Evolutionary conservation across 2,113 vertebrate genomes (phyloP).

Genomic region (Diphyllodes magnificus): DNA sequence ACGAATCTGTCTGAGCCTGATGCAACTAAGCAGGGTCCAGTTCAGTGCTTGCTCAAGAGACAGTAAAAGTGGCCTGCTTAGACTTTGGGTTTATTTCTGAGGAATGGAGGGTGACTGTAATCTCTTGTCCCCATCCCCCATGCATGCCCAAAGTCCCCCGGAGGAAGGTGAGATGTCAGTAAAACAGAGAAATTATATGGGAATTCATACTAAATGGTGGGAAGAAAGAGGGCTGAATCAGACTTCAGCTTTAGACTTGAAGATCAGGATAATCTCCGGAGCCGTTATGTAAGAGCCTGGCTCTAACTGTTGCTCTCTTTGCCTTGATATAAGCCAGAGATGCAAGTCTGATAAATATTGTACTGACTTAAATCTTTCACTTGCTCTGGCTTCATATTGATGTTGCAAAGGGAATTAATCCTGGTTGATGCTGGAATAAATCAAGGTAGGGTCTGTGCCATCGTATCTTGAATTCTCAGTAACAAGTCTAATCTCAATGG

Average conservation of each 20-base stretch:
- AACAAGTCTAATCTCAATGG: neutral
- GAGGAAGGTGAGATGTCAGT: neutral
- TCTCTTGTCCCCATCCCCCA: neutral
- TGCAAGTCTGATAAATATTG: neutral
- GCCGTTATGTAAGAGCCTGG: neutral
- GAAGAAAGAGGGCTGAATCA: neutral
- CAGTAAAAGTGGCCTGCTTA: neutral
- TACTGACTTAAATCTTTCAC: neutral
- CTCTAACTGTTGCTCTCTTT: neutral
- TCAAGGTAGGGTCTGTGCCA: neutral
- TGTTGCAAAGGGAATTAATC: neutral
- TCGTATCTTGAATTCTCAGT: neutral
- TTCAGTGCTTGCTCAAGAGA: neutral
- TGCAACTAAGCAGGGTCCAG: neutral
- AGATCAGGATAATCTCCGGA: neutral
- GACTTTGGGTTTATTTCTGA: neutral
- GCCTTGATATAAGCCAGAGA: neutral
- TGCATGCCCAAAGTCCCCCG: neutral
- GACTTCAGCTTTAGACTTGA: neutral
- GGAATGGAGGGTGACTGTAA: neutral
- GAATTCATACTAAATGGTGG: neutral
- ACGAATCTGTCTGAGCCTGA: neutral
- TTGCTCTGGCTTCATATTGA: neutral
- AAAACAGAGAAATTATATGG: neutral
- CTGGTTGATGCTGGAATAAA: neutral